A percentile compares a stretch with the other conserved stretches of the same genome.
Conservation (phyloP, 2,888 invertebrate genomes). For the Patella ulyssiponensis region DNA sequence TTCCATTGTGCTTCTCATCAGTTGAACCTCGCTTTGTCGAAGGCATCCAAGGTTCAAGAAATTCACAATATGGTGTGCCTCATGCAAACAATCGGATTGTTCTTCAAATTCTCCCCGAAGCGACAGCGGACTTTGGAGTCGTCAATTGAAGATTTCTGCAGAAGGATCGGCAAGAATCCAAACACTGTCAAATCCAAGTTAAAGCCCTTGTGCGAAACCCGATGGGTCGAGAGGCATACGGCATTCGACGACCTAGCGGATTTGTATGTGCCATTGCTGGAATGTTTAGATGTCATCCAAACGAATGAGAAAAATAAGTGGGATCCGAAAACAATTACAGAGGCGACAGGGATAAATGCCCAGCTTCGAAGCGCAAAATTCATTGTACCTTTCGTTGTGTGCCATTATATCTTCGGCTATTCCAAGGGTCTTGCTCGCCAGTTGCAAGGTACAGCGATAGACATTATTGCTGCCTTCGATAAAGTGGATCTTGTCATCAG, state of each 20-base stretch:
- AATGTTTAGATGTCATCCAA: too few relatives aligned
- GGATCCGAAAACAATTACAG: too few relatives aligned
- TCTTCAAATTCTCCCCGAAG: not conserved
- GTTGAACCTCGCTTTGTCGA: too few relatives aligned
- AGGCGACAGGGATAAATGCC: too few relatives aligned
- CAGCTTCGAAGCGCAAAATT: not conserved
- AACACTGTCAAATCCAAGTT: too few relatives aligned
- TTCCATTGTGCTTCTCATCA: too few relatives aligned
- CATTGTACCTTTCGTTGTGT: constrained; percentile 6
- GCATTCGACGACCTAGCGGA: not conserved
- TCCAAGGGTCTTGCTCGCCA: constrained; percentile 4
- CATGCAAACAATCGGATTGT: not conserved
- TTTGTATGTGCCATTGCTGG: not conserved
- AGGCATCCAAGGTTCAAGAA: too few relatives aligned
- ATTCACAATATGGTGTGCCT: not conserved
- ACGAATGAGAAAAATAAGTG: too few relatives aligned
- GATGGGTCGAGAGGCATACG: not conserved
- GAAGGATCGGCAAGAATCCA: too few relatives aligned
- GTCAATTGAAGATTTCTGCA: not conserved
- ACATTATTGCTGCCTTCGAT: not conserved
- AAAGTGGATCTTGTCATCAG: constrained; percentile 1
- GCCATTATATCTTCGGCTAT: not conserved
- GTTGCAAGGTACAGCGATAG: not conserved
- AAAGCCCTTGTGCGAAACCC: constrained; percentile 1
- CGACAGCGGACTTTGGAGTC: not conserved